Percentiles rank a stretch among this genome's conserved stretches.
These are phyloP conservation scores for Magallana ariakensis DNA, from an alignment of 1,140 invertebrate species.

Conservation along the genomic window DNA sequence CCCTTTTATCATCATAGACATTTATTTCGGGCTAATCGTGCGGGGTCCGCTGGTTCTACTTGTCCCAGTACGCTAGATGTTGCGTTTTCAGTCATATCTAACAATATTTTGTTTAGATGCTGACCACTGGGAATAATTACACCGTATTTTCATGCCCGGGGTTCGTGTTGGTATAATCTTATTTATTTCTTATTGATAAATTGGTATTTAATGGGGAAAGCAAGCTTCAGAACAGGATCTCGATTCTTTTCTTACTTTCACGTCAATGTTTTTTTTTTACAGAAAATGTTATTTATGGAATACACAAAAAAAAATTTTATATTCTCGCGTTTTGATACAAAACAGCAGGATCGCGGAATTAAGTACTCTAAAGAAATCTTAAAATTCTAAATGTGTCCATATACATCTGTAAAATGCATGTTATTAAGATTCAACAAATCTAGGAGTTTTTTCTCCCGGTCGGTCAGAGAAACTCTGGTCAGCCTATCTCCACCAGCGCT, in stretches of 20 bases:
- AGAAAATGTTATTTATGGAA: too few relatives aligned
- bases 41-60: not conserved
- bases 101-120: conserved; percentile 22
- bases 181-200: conserved; percentile 36
- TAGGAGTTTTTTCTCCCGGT: too few relatives aligned
- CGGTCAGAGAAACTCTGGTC: too few relatives aligned
- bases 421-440: too few relatives aligned
- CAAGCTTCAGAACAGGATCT: not conserved
- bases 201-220: conserved; percentile 10
- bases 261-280: too few relatives aligned
- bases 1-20: conserved; percentile 16
- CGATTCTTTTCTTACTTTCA: not conserved
- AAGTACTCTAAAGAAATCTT: too few relatives aligned
- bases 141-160: conserved; percentile 7
- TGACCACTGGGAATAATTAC: conserved; percentile 33
- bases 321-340: too few relatives aligned
- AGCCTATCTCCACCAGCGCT: too few relatives aligned
- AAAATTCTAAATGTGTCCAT: too few relatives aligned
- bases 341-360: too few relatives aligned
- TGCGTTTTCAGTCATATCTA: conserved; percentile 20
- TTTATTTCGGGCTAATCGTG: conserved; percentile 7
- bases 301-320: too few relatives aligned
- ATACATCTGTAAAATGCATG: too few relatives aligned
- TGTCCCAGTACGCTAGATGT: conserved; percentile 14
- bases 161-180: conserved; percentile 19